Evolutionary conservation across 2,888 invertebrate species (phyloP).

Genomic region (Epistrophella euchroma): DNA sequence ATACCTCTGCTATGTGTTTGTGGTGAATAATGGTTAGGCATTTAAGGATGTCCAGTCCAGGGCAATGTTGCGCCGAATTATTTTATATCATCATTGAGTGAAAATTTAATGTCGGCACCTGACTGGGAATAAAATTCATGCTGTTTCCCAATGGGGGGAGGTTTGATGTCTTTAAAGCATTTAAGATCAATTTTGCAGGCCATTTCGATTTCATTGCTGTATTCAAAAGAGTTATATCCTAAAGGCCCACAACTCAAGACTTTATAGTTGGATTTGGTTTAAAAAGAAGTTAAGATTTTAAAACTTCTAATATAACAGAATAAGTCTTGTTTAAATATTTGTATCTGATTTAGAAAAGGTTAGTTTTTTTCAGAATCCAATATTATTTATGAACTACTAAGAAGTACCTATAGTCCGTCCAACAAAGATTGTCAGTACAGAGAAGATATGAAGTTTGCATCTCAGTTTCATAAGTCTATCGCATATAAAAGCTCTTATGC

Average conservation of each 20-base stretch:
- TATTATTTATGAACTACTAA: too few relatives aligned
- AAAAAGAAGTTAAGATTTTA: neutral
- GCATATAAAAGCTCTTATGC: too few relatives aligned
- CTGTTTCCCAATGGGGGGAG: neutral
- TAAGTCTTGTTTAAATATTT: too few relatives aligned
- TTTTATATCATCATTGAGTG: constrained; percentile 49
- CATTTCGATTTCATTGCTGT: neutral
- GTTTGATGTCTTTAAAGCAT: neutral
- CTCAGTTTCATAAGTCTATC: too few relatives aligned
- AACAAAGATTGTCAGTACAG: too few relatives aligned
- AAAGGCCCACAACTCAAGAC: neutral
- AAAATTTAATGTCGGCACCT: constrained; percentile 41
- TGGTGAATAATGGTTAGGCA: neutral
- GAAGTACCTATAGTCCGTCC: too few relatives aligned
- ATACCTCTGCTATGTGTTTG: neutral
- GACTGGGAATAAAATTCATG: constrained; percentile 48
- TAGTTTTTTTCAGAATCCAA: too few relatives aligned
- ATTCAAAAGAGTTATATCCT: neutral
- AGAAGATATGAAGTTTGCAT: too few relatives aligned
- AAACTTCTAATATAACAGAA: too few relatives aligned
- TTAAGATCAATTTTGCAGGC: neutral
- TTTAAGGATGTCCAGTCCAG: constrained; percentile 36
- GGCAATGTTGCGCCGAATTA: constrained; percentile 41
- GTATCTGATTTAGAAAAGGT: too few relatives aligned
- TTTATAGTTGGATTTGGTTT: neutral